Conservation (phyloP, 2,888 invertebrate genomes). For the Coenonympha arcania region DNA sequence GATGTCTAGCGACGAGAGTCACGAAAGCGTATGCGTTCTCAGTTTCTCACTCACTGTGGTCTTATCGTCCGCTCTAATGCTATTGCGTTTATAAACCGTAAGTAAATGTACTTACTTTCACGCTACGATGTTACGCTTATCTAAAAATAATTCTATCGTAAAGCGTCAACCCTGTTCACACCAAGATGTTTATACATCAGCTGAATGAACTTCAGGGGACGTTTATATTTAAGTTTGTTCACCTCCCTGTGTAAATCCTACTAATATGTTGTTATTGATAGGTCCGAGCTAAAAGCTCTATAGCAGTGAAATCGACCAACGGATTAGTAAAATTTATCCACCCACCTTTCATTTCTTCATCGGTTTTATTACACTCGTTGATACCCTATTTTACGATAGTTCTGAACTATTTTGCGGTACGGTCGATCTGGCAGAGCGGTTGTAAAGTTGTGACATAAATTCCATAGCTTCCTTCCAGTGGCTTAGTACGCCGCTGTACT, state of each 20-base stretch:
- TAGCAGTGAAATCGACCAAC: neutral
- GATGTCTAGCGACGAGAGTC: conserved; percentile 12
- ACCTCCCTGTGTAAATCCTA: conserved; percentile 41
- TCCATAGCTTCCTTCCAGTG: conserved; percentile 24
- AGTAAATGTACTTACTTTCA: conserved; percentile 28
- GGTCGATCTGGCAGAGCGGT: conserved; percentile 29
- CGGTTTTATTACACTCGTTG: no score
- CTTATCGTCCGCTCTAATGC: conserved; percentile 11
- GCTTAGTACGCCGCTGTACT: conserved; percentile 11
- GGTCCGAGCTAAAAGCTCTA: neutral
- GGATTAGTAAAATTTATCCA: no score
- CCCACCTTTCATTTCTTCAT: conserved; percentile 4
- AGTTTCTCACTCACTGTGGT: no score
- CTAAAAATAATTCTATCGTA: conserved; percentile 28
- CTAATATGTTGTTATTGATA: neutral
- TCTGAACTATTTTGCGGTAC: conserved; percentile 27
- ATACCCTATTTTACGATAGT: neutral
- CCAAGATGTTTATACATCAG: conserved; percentile 57
- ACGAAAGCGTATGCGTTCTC: conserved; percentile 15
- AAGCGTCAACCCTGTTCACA: conserved; percentile 47
- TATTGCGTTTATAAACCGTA: conserved; percentile 22
- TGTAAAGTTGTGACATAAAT: conserved; percentile 33
- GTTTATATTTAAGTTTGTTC: conserved; percentile 55
- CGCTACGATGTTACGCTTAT: conserved; percentile 26
- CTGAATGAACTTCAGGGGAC: conserved; percentile 48